These are phyloP conservation scores for Drosophila lacteicornis DNA, from an alignment of 1,140 invertebrate species.

Conservation along the genomic window DNA sequence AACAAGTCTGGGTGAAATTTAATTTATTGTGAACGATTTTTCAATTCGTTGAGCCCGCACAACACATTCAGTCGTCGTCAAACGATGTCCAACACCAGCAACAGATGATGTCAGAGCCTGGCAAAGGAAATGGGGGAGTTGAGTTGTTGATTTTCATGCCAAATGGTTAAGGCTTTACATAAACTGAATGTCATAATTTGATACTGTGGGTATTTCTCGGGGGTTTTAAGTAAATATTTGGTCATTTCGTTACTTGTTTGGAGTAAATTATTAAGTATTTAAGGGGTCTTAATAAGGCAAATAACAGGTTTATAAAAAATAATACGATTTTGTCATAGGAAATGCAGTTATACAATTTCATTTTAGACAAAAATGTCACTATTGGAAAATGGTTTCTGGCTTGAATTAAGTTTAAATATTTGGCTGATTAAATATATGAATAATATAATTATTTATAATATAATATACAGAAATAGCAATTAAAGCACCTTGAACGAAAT, in stretches of 20 bases:
- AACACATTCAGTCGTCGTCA: constrained; percentile 14
- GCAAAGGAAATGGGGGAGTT: not conserved
- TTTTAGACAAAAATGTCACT: too few relatives aligned
- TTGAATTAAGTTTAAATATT: not conserved
- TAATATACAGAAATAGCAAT: fast-evolving
- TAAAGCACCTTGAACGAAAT: constrained; percentile 37
- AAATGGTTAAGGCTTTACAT: constrained; percentile 12
- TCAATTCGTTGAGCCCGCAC: constrained; percentile 49
- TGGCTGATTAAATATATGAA: not conserved
- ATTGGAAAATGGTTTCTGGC: too few relatives aligned
- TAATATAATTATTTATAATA: not conserved
- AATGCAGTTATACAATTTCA: not conserved
- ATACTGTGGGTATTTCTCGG: not conserved
- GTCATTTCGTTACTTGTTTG: not conserved
- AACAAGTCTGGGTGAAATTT: constrained; percentile 58
- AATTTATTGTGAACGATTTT: constrained; percentile 73
- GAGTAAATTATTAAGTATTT: not conserved
- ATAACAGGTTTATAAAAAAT: not conserved
- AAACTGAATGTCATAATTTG: not conserved
- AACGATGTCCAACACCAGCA: constrained; percentile 29
- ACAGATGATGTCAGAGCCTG: constrained; percentile 54
- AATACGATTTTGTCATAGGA: not conserved
- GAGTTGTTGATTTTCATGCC: constrained; percentile 9
- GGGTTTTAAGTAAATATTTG: not conserved
- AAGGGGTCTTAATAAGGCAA: not conserved